A percentile compares a stretch with the other conserved stretches of the same genome.
Conservation (phyloP, 2,888 invertebrate genomes). For the Cenopis cana region DNA sequence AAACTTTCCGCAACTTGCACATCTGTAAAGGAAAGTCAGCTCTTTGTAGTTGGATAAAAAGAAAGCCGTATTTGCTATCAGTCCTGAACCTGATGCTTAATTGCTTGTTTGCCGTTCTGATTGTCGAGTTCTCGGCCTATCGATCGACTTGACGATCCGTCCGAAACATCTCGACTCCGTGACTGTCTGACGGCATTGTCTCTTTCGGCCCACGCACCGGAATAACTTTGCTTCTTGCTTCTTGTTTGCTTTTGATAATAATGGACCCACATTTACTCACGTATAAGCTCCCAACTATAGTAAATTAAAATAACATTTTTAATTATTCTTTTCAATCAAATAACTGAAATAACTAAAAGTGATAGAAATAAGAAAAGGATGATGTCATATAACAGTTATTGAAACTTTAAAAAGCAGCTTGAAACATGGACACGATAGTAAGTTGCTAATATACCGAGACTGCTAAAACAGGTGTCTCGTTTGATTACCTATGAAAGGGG, state of each 20-base stretch:
- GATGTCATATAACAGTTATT: no score
- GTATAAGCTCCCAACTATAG: slow-evolving; percentile 4
- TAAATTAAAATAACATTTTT: slow-evolving; percentile 20
- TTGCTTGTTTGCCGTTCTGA: slow-evolving; percentile 24
- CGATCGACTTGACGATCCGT: slow-evolving; percentile 7
- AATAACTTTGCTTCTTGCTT: slow-evolving; percentile 26
- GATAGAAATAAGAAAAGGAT: no score
- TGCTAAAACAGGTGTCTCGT: slow-evolving; percentile 1
- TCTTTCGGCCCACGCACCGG: slow-evolving; percentile 29
- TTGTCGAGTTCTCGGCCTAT: not conserved
- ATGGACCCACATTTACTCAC: slow-evolving; percentile 39
- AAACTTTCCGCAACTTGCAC: no score
- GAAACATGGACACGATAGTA: not conserved
- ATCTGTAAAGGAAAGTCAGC: no score
- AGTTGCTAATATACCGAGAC: not conserved
- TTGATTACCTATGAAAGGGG: slow-evolving; percentile 18
- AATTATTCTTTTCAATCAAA: not conserved
- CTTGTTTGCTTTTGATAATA: slow-evolving; percentile 34
- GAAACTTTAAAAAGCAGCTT: no score
- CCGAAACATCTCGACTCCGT: slow-evolving; percentile 13
- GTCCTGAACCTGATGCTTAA: slow-evolving; percentile 8
- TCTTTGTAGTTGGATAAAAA: slow-evolving; percentile 3
- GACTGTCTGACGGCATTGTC: slow-evolving; percentile 33
- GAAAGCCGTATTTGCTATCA: slow-evolving; percentile 2
- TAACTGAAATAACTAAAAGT: no score